Evolutionary conservation across 2,888 invertebrate genomes (phyloP), one percentile per base, ranked within the genome.

Genomic region (Eupithecia inturbata): DNA sequence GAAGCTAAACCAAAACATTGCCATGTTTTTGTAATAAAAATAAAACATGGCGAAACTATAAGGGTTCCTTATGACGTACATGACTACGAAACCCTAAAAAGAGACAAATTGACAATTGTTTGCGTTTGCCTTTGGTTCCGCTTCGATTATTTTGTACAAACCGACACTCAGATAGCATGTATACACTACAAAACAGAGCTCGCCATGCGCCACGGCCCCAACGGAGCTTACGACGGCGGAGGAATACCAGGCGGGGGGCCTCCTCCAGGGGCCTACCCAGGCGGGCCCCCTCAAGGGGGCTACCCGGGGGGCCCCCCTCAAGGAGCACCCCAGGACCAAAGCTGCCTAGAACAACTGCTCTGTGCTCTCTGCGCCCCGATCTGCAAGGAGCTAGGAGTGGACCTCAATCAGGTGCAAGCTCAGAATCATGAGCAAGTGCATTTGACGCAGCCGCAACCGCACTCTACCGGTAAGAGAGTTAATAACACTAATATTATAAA

Each of bases 311-410:
- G 57, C 77, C 75, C 75, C 79, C 71, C 67, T 82, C 79, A 41
- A 16, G 28, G 28, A 7, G 74, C 74, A 75, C 74, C 83, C 4
- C 82, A 77, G 33, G 90, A 91, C 74, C 91, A 88, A 79, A 85
- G 88, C 83, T 94, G 93, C 71, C 87, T 95, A 9, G 95, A 95
- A 71, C 92, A 92, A 77, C 84, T 95, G 74, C 90, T 94, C 67
- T 95, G 95, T 67, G 92, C 94, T 0, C 89, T 95, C 3, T 95
- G 95, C 84, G 70, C 91, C 0, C 95, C 95, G 73, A 91, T 95
- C 80, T 95, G 95, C 88, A 95, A 95, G 89, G 95, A 95, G 84
- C 3, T 95, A 53, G 95, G 95, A 14, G 80, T 95, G 0, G 94
- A 95, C 67, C 81, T 94, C 70, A 89, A 92, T 71, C 93, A 92